Evolutionary conservation across 2,113 vertebrate species (phyloP).

Genomic region (Syngnathoides biaculeatus): DNA sequence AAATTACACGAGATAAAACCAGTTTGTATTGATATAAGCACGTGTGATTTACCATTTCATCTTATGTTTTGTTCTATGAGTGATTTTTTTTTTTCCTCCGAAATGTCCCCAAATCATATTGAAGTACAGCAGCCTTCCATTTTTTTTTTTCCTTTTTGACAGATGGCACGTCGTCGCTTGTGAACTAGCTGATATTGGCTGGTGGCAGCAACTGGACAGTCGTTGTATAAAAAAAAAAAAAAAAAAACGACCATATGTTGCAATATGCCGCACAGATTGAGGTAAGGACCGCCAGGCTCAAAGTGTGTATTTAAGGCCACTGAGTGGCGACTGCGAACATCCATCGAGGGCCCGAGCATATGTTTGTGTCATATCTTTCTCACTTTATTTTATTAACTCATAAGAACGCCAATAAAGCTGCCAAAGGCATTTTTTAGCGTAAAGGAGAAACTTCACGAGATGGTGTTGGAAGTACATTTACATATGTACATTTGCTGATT

Average conservation of each 20-base stretch:
- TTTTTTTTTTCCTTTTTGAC: constrained; percentile 33
- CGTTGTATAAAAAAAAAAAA: too few species aligned
- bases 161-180: constrained; percentile 62
- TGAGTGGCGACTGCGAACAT: constrained; percentile 40
- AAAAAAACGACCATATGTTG: constrained; percentile 67
- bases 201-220: constrained; percentile 52
- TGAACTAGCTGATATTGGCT: constrained; percentile 58
- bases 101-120: constrained; percentile 32
- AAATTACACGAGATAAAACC: too few species aligned
- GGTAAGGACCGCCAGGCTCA: constrained; percentile 12
- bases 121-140: constrained; percentile 32
- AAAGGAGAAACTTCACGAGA: constrained; percentile 6
- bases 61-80: constrained; percentile 10
- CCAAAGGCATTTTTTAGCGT: constrained; percentile 10
- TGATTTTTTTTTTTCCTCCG: constrained; percentile 16
- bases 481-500: neutral
- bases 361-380: constrained; percentile 43
- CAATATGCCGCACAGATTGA: constrained; percentile 63
- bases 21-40: neutral
- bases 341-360: constrained; percentile 49
- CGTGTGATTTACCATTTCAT: neutral
- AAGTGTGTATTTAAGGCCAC: constrained; percentile 51
- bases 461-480: neutral
- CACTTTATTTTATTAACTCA: constrained; percentile 33
- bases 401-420: constrained; percentile 11